These are phyloP conservation scores for Hycleus phaleratus DNA, from an alignment of 1,140 invertebrate species.

Conservation along the genomic window DNA sequence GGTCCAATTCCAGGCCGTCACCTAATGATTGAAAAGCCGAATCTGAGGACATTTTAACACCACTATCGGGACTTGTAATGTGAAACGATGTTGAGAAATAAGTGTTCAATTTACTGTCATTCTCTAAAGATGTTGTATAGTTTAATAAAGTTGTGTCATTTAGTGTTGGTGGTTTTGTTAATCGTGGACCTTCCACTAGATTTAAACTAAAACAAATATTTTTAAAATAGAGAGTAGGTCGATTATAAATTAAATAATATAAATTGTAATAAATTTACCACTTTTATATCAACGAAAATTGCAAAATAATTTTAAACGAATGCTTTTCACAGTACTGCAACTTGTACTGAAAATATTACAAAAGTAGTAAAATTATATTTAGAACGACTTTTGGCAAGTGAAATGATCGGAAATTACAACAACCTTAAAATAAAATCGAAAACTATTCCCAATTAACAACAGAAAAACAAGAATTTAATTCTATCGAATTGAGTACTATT, in stretches of 20 bases:
- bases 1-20: constrained; percentile 36
- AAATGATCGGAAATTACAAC: constrained; percentile 11
- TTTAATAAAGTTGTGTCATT: constrained; percentile 24
- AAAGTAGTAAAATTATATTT: constrained; percentile 18
- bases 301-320: not conserved
- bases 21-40: constrained; percentile 39
- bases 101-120: constrained; percentile 27
- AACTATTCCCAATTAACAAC: too few relatives aligned
- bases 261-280: not conserved
- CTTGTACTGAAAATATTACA: too few relatives aligned
- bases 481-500: not conserved
- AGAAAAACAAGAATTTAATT: not conserved
- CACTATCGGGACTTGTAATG: constrained; percentile 41
- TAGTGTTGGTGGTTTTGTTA: not conserved
- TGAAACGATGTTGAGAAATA: constrained; percentile 26
- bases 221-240: not conserved
- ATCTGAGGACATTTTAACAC: constrained; percentile 50
- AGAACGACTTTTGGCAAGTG: constrained; percentile 24
- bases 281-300: not conserved
- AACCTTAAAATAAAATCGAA: too few relatives aligned
- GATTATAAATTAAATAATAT: too few relatives aligned
- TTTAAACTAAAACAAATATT: constrained; percentile 16
- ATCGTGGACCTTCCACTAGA: constrained; percentile 15
- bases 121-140: constrained; percentile 30
- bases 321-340: too few relatives aligned